Evolutionary conservation across 1,140 invertebrate genomes (phyloP), one percentile per base, ranked within the genome.

Genomic region (Euura saliciscinereae): DNA sequence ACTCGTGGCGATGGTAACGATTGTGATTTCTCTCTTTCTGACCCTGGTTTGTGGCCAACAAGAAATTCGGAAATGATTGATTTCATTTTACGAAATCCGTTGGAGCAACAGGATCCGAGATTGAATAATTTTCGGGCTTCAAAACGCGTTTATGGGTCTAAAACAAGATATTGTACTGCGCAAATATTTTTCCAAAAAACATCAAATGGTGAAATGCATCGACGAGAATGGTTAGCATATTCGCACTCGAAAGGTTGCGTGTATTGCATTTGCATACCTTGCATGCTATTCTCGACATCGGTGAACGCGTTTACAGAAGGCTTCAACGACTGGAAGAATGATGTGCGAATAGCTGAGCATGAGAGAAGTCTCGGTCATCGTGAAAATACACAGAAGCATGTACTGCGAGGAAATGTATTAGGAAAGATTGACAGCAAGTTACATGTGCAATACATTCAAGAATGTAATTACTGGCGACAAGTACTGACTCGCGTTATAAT

Each of bases 141-240:
- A 43, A 72, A 68, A 68, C 66, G 65, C 59, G 4, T 68, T 11
- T 59, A 68, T 42, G 66, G 44, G 6, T 43, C 66, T 6, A 68
- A 68, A 68, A 28, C 71, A 28, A 66, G 71, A 66, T 45, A 67
- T 44, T 71, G 71, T 65, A 71, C 71, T 44, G 65, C 65, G 11
- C 65, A 71, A 65, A 69, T 76, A 64, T 75, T 76, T 69, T 70
- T 71, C 46, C 66, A 66, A 66, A 59, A 75, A 72, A 73, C 71
- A 68, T 43, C 45, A 66, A 76, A 74, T 71, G 73, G 73, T 46
- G 75, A 76, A 70, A 67, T 69, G 51, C 46, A 65, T 43, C 65
- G 64, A 69, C 65, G 75, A 72, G 75, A 76, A 70, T 76, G 68
- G 75, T 66, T 74, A 69, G 11, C 71, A 13, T 76, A 75, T 72